A percentile compares a stretch with the other conserved stretches of the same genome.
Evolutionary conservation across 2,888 invertebrate genomes (phyloP).

Genomic region (Oxystoma pomonae): DNA sequence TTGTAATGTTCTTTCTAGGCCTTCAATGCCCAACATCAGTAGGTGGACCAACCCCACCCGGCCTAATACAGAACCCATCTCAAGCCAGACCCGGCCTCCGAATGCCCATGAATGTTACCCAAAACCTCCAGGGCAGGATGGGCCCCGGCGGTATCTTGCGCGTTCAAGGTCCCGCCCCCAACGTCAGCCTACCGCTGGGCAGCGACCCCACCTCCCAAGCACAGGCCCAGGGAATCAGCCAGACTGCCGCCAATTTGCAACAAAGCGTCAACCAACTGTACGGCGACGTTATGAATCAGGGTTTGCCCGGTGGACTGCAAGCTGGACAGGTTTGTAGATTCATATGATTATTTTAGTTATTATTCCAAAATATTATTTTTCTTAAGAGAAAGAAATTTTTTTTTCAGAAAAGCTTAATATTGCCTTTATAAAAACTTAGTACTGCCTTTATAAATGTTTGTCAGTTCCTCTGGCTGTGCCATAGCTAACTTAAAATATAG

Average conservation of each 20-base stretch:
- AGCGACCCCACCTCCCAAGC: slow-evolving; percentile 48
- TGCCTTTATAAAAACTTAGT: no score
- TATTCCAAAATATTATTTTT: no score
- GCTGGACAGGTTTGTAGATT: no score
- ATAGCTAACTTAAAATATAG: no score
- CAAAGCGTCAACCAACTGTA: slow-evolving; percentile 45
- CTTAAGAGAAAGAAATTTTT: no score
- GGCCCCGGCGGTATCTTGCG: slow-evolving; percentile 36
- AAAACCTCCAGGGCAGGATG: slow-evolving; percentile 32
- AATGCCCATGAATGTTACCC: slow-evolving; percentile 33
- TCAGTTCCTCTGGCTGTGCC: no score
- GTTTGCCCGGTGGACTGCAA: slow-evolving; percentile 39
- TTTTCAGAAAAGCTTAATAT: no score
- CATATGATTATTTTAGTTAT: no score
- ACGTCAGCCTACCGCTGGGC: slow-evolving; percentile 50
- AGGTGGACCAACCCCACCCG: slow-evolving; percentile 42
- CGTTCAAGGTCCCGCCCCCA: slow-evolving; percentile 19
- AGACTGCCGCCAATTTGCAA: slow-evolving; percentile 49
- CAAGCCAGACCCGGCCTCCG: slow-evolving; percentile 36
- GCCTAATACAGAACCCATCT: slow-evolving; percentile 36
- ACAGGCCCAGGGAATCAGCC: slow-evolving; percentile 35
- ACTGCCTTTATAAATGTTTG: no score
- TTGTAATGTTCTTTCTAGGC: no score
- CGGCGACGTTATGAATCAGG: slow-evolving; percentile 34
- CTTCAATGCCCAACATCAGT: slow-evolving; percentile 50